Percentiles rank a stretch among this genome's conserved stretches.
Evolutionary conservation across 2,113 vertebrate species (phyloP).

Genomic region (Psittacus erithacus): DNA sequence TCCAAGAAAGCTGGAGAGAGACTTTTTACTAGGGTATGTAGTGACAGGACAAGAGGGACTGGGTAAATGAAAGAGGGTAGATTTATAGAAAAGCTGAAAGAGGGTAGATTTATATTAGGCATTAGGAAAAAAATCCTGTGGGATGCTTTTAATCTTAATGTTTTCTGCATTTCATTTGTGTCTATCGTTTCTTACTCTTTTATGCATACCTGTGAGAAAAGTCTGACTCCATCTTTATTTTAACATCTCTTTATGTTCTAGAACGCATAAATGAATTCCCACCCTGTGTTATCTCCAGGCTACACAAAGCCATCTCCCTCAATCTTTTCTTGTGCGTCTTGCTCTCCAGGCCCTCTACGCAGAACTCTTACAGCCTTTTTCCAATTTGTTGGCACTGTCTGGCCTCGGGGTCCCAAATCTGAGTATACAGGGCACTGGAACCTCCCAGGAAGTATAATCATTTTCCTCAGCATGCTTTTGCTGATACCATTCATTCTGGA

Average conservation of each 20-base stretch:
- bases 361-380: not conserved
- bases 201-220: not conserved
- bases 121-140: not conserved
- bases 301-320: not conserved
- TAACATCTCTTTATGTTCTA: not conserved
- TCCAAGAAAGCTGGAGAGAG: not conserved
- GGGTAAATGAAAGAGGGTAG: not conserved
- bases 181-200: not conserved
- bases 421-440: not conserved
- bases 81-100: not conserved
- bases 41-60: not conserved
- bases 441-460: not conserved
- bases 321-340: not conserved
- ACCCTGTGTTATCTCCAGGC: not conserved
- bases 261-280: not conserved
- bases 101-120: not conserved
- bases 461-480: not conserved
- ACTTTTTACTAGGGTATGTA: not conserved
- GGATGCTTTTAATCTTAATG: not conserved
- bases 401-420: not conserved
- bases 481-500: not conserved
- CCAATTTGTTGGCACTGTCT: not conserved
- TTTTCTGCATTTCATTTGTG: accelerated
- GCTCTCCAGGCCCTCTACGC: not conserved
- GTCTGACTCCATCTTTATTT: not conserved